Evolutionary conservation across 1,140 invertebrate genomes (phyloP), one percentile per base, ranked within the genome.

Genomic region (Dendroctonus ponderosae): DNA sequence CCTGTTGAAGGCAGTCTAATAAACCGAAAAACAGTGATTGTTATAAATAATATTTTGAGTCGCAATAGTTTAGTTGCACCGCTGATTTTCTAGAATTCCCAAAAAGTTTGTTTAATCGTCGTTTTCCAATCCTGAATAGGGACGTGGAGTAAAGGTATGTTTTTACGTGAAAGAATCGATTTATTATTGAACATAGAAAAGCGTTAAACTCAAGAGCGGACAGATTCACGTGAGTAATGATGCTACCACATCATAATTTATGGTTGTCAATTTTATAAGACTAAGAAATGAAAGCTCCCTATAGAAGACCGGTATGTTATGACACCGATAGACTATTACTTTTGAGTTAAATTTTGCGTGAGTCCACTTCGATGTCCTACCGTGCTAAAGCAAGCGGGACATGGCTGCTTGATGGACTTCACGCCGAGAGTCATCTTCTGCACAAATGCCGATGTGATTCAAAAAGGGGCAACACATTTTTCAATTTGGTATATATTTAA

Each of bases 291-390:
- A 52, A 52, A 59, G 12, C 57, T 59, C 57, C 40, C 40, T 46
- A 14, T 56, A 44, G 57, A 43, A 39, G 57, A 59, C 37, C 37
- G 57, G 57, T 59, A 59, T 59, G 40, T 44, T 59, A 59, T 59
- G 57, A 59, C 57, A 59, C 57, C 40, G 42, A 7, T 46, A 42
- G 57, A 50, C 48, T 61, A 50, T 50, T 61, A 58, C 56, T 58
- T 58, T 58, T 12, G 44, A 58, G 41, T 42, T 42, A 37, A 41
- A 58, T 61, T 61, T 61, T 39, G 59, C 59, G 59, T 61, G 59
- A 40, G 43, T 50, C 44, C 46, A 49, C 12, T 26, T 39, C 44
- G 59, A 61, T 61, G 38, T 61, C 59, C 59, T 61, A 61, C 59
- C 11, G 59, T 15, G 59, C 59, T 8, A 50, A 50, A 46, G 43